Base-by-base conservation (phyloP, 1,140 invertebrate genomes). In the Antheraea mylitta region DNA sequence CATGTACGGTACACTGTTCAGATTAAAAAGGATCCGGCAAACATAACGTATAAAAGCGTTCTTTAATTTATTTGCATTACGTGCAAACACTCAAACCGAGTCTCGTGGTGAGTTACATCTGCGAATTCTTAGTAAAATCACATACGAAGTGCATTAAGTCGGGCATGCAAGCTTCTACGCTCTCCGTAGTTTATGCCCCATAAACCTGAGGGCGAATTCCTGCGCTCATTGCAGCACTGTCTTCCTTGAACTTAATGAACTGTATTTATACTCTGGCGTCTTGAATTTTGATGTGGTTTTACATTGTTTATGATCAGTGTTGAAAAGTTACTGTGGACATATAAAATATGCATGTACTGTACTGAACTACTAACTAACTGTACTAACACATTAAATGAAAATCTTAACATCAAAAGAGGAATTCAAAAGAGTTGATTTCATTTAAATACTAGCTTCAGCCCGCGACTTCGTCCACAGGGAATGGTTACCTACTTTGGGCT, bases 121-220 rank as follows among this genome's bases (percentile, higher is more conserved):
- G 9, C 45, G 13, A 53, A 53, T 53, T 53, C 45, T 30, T 18
- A 11, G 19, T 9, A 22, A 36, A 36, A 61, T 61, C 60, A 61
- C 30, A 36, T 36, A 19, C 19, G 60, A 61, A 61, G 19, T 61
- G 60, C 60, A 61, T 61, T 61, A 61, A 61, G 19, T 61, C 60
- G 60, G 60, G 16, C 19, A 7, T 61, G 60, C 60, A 61, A 61
- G 60, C 18, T 30, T 6, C 45, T n/a, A 53, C 45, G 45, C 16
- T 53, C 45, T 13, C 6, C 45, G 16, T 18, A 18, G 19, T 61
- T 61, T 61, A 61, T 30, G 19, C 60, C 60, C 30, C 60, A 61
- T 61, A 61, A 61, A 61, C 19, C 22, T 61, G 30, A 13, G 45
- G 45, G 45, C 11, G 45, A 22, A 30, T 36, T 61, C 18, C 19